Conservation (phyloP, 2,113 vertebrate genomes). For the Mustela lutreola region DNA sequence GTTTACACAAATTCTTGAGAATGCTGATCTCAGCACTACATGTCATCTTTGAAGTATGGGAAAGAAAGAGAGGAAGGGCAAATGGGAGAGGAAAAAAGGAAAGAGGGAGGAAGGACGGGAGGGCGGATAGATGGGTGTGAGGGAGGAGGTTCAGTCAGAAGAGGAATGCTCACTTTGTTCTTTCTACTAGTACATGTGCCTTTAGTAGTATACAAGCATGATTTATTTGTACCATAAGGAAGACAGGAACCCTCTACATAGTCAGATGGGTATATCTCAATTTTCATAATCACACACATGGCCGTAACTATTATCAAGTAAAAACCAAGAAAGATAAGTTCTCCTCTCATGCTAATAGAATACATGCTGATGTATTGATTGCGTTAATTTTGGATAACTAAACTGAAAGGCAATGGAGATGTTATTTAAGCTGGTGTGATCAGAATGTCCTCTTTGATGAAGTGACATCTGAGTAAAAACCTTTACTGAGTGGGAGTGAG, state of each 20-base stretch:
- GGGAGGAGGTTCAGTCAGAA: not conserved
- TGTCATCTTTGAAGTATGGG: not conserved
- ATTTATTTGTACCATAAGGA: not conserved
- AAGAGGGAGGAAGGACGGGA: not conserved
- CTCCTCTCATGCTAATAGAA: not conserved
- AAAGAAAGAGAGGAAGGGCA: not conserved
- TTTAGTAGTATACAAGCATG: not conserved
- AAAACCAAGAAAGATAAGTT: not conserved
- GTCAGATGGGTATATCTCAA: not conserved
- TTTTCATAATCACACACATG: not conserved
- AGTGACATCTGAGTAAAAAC: not conserved
- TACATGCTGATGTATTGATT: rapidly evolving
- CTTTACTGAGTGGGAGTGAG: not conserved
- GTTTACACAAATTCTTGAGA: not conserved
- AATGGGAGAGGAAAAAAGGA: not conserved
- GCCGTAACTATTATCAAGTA: not conserved
- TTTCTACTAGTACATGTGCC: not conserved
- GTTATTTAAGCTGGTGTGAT: not conserved
- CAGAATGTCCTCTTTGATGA: not conserved
- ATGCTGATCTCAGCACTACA: not conserved
- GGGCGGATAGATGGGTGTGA: not conserved
- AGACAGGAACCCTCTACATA: not conserved
- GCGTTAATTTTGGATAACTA: not conserved
- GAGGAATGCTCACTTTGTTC: not conserved
- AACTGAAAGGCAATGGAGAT: not conserved